A percentile compares a stretch with the other conserved stretches of the same genome.
phyloP scores from a whole-genome alignment of 2,113 vertebrate genomes.

The Propithecus coquereli region DNA sequence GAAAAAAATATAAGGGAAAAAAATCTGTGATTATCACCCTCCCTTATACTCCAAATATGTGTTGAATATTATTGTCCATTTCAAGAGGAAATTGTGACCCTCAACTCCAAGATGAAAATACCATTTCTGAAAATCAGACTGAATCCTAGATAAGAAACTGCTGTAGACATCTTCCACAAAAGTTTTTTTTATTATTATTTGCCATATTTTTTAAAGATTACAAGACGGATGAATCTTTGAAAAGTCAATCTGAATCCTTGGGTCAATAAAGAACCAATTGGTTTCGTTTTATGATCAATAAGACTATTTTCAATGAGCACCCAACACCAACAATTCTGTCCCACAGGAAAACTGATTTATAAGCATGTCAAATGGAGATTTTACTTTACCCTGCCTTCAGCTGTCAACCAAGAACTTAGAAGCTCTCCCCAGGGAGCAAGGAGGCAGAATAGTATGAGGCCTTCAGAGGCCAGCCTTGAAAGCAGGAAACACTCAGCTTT shows the following conservation, averaged over 20 bases:
- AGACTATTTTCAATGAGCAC: neutral
- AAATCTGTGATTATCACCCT: neutral
- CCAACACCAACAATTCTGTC: neutral
- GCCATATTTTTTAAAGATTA: neutral
- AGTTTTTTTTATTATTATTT: neutral
- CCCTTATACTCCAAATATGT: neutral
- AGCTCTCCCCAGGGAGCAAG: neutral
- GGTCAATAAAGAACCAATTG: slow-evolving; percentile 14
- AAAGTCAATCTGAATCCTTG: neutral
- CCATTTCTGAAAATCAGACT: neutral
- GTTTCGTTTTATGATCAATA: slow-evolving; percentile 49
- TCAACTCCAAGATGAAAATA: neutral
- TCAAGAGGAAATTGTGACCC: neutral
- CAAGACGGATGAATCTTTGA: neutral
- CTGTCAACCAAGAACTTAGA: neutral
- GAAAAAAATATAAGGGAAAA: neutral
- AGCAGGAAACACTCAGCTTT: slow-evolving; percentile 67
- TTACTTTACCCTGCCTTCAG: slow-evolving; percentile 47
- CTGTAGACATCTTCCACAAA: neutral
- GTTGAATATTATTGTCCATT: neutral
- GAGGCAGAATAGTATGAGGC: neutral
- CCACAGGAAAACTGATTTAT: slow-evolving; percentile 44
- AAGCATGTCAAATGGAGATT: slow-evolving; percentile 51
- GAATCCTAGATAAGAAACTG: neutral
- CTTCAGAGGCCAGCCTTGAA: slow-evolving; percentile 55